These are phyloP conservation scores for Marasmarcha lunaedactyla DNA, from an alignment of 2,888 invertebrate genomes.

Conservation along the genomic window DNA sequence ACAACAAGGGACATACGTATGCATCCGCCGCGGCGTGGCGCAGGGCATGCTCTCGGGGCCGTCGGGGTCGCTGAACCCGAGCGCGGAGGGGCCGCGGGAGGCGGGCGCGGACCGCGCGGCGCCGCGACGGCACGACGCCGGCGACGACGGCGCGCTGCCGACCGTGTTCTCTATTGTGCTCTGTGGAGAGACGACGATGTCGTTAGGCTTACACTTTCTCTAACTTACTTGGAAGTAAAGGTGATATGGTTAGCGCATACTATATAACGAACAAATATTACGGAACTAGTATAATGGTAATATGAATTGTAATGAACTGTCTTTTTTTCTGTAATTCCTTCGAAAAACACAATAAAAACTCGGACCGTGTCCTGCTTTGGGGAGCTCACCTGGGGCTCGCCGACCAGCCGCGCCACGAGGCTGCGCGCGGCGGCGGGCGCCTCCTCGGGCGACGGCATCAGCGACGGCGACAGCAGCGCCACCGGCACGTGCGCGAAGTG, in stretches of 20 bases:
- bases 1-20: too few relatives aligned
- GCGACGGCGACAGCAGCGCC: conserved; percentile 87
- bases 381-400: conserved; percentile 58
- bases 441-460: conserved; percentile 83
- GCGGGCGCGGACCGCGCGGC: conserved; percentile 50
- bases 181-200: conserved; percentile 20
- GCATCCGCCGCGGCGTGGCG: conserved; percentile 22
- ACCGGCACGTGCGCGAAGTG: conserved; percentile 96
- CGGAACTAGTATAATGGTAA: too few relatives aligned
- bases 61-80: conserved; percentile 55
- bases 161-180: conserved; percentile 65
- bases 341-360: too few relatives aligned
- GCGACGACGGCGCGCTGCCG: conserved; percentile 73
- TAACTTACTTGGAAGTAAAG: neutral
- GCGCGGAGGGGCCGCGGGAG: conserved; percentile 50
- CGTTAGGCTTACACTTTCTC: neutral
- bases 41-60: conserved; percentile 54
- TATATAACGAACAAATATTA: too few relatives aligned
- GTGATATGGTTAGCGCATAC: too few relatives aligned
- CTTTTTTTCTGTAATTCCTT: too few relatives aligned
- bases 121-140: conserved; percentile 29
- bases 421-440: conserved; percentile 76
- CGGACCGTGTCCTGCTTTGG: too few relatives aligned
- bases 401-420: conserved; percentile 73
- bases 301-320: too few relatives aligned